These are phyloP conservation scores for Mamestra configurata DNA, from an alignment of 1,140 invertebrate species.

Conservation along the genomic window DNA sequence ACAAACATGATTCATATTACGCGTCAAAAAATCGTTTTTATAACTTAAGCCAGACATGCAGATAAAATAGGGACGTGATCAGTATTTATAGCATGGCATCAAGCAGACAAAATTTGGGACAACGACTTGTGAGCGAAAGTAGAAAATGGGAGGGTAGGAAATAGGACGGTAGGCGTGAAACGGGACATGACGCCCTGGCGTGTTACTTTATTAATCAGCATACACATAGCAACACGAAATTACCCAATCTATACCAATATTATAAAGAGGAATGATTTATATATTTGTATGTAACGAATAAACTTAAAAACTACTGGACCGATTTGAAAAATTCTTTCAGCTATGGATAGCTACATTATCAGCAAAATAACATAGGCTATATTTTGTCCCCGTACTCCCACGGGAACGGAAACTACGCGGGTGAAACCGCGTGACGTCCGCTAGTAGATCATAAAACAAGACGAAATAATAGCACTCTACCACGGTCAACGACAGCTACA, in stretches of 20 bases:
- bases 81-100: slow-evolving; percentile 59
- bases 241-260: too few species aligned
- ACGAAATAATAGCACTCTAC: neutral
- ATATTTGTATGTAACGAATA: too few species aligned
- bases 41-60: slow-evolving; percentile 42
- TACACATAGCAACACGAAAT: slow-evolving; percentile 31
- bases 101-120: slow-evolving; percentile 58
- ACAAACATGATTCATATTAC: slow-evolving; percentile 21
- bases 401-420: too few species aligned
- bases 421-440: too few species aligned
- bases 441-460: too few species aligned
- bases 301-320: too few species aligned
- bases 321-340: too few species aligned
- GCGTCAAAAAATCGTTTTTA: slow-evolving; percentile 19
- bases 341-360: too few species aligned
- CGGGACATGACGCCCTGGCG: slow-evolving; percentile 5
- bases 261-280: too few species aligned
- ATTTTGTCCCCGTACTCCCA: too few species aligned
- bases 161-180: slow-evolving; percentile 31
- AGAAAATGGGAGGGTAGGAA: slow-evolving; percentile 31
- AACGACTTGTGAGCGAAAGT: slow-evolving; percentile 56
- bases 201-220: slow-evolving; percentile 2
- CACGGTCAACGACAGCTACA: neutral
- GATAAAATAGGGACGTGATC: slow-evolving; percentile 48
- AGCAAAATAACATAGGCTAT: too few species aligned